phyloP scores from a whole-genome alignment of 2,113 vertebrate species.

The Bucco capensis region DNA sequence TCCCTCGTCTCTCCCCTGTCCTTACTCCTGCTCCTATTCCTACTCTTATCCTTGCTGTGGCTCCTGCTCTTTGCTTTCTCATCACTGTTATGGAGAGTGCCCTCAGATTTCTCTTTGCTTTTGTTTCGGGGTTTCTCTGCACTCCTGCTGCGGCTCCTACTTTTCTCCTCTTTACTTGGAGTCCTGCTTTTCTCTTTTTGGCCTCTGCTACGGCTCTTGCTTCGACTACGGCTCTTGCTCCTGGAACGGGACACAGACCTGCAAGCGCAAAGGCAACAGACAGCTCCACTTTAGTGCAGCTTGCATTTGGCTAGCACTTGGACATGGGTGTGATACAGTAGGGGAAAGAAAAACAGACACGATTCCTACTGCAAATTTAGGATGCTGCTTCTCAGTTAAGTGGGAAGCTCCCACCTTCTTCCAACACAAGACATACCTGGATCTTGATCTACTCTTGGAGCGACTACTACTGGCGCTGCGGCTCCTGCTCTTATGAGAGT shows the following conservation, averaged over 20 bases:
- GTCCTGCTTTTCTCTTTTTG: conserved; percentile 84
- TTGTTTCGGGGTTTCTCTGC: conserved; percentile 72
- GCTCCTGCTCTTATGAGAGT: conserved; percentile 91
- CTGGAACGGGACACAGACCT: conserved; percentile 87
- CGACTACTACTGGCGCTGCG: conserved; percentile 87
- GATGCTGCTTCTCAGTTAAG: background rate
- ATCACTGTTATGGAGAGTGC: conserved; percentile 65
- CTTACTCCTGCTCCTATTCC: conserved; percentile 71
- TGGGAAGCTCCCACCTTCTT: background rate
- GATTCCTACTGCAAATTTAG: background rate
- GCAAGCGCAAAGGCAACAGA: conserved; percentile 24
- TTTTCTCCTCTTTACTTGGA: conserved; percentile 76
- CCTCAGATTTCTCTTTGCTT: conserved; percentile 69
- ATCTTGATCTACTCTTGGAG: conserved; percentile 81
- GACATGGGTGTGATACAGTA: rapidly evolving
- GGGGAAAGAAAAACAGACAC: background rate
- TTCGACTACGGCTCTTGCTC: conserved; percentile 80
- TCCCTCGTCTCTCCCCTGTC: conserved; percentile 66
- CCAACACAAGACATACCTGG: conserved; percentile 76
- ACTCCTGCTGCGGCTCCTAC: conserved; percentile 77
- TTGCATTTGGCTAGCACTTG: background rate
- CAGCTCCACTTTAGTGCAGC: background rate
- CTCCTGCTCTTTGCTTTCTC: conserved; percentile 72
- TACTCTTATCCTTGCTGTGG: conserved; percentile 69
- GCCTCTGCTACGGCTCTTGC: conserved; percentile 74